Base-by-base conservation (phyloP, 2,888 invertebrate genomes). In the Agrenia bidenticulata region DNA sequence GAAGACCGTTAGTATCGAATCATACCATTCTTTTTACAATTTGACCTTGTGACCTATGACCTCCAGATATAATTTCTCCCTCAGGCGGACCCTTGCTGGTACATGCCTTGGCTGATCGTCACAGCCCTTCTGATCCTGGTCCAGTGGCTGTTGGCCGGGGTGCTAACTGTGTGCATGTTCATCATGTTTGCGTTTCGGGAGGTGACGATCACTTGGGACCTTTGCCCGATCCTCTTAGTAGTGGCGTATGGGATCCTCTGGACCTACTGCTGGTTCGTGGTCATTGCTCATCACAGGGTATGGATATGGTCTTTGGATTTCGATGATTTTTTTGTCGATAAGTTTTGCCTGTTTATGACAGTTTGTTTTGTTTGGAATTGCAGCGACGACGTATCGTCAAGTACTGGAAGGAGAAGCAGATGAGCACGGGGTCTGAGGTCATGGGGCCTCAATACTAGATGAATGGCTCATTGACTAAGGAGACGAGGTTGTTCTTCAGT, bases 161-260 rank as follows among this genome's bases (percentile, higher is more conserved):
- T 51, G 17, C 61, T 70, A 70, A 57, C 68, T 55, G 50, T 68
- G 11, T 27, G 49, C 57, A 61, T 62, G 19, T 60, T 64, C 53
- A 63, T 67, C 39, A 24, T 72, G 24, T 54, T 56, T 11, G 49
- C 57, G n/a, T 72, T 58, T 42, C 49, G 70, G 26, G 66, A 68
- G 11, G 62, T 74, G 23, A 69, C 69, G 0, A 67, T 74, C 21
- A 74, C 72, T 15, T 74, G 74, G 74, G 74, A 74, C 41, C 24
- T 70, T 15, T 69, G 69, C 0, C 74, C 74, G 13, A 70, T 70
- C n/a, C 27, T 21, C 11, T 57, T 42, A 19, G 37, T 45, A 1
- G 60, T 69, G 19, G 54, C 53, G 5, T 69, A 63, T 26, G 62
- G 63, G 1, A 17, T 55, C 17, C 39, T 55, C 0, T 74, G 74